phyloP scores from a whole-genome alignment of 2,888 invertebrate genomes.

The Eupsilia transversa region DNA sequence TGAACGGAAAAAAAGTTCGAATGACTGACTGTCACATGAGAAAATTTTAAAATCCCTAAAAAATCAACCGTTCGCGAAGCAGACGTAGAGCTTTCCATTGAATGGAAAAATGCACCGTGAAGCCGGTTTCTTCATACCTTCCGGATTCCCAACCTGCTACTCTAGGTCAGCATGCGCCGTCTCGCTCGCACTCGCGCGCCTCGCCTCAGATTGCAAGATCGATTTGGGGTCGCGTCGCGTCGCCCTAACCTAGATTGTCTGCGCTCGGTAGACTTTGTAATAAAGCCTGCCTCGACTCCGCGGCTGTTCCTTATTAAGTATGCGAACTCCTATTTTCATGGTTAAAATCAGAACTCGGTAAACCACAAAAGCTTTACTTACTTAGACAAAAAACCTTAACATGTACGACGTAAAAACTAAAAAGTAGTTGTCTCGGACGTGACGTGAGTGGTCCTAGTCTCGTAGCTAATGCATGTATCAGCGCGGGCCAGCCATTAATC shows the following conservation, averaged over 20 bases:
- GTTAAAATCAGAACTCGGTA: constrained; percentile 20
- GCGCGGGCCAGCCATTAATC: constrained; percentile 29
- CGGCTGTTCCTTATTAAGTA: constrained; percentile 57
- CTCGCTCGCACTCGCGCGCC: constrained; percentile 80
- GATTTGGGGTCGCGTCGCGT: constrained; percentile 89
- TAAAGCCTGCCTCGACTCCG: constrained; percentile 67
- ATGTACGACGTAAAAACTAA: background rate
- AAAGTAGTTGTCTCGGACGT: no score
- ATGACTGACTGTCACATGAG: constrained; percentile 21
- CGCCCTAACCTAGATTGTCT: constrained; percentile 89
- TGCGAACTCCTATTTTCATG: constrained; percentile 50
- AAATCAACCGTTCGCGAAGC: constrained; percentile 76
- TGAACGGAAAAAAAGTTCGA: background rate
- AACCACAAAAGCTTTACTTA: constrained; percentile 12
- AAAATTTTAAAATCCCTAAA: constrained; percentile 75
- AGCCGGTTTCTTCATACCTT: constrained; percentile 89
- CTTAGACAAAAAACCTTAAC: background rate
- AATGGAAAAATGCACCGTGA: constrained; percentile 89
- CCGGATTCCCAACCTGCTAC: constrained; percentile 90
- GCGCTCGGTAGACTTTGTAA: constrained; percentile 82
- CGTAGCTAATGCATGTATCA: constrained; percentile 4
- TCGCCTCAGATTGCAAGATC: constrained; percentile 81
- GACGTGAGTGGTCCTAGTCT: constrained; percentile 28
- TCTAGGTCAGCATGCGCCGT: constrained; percentile 85
- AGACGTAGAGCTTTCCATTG: constrained; percentile 88